These are phyloP conservation scores for Sitophilus oryzae DNA, from an alignment of 1,140 invertebrate genomes.

Conservation along the genomic window DNA sequence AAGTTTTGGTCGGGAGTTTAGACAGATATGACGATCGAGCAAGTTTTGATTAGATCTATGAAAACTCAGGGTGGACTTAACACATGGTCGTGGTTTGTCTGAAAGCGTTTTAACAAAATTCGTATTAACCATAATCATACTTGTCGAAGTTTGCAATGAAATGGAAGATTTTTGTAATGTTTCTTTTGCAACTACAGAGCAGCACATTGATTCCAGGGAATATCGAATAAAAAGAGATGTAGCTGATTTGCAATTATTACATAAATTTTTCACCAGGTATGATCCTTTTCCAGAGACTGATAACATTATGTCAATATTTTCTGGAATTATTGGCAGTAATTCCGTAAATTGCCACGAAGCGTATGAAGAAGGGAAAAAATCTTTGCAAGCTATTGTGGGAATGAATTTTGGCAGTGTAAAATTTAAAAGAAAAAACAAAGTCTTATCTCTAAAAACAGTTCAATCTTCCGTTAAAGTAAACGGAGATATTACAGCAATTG, in stretches of 20 bases:
- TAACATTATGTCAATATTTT: slow-evolving; percentile 11
- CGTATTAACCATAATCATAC: slow-evolving; percentile 11
- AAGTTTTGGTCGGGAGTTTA: too few relatives aligned
- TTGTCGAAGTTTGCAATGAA: slow-evolving; percentile 13
- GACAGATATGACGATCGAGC: too few relatives aligned
- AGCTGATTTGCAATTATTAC: slow-evolving; percentile 1
- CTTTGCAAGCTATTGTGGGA: background rate
- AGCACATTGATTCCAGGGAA: slow-evolving; percentile 12
- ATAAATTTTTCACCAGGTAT: slow-evolving; percentile 10
- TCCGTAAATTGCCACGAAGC: slow-evolving; percentile 3
- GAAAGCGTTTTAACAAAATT: slow-evolving; percentile 16
- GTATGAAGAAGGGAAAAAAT: slow-evolving; percentile 11
- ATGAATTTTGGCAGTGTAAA: background rate
- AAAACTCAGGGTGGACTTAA: too few relatives aligned
- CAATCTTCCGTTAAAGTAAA: slow-evolving; percentile 10
- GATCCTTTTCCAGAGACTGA: slow-evolving; percentile 12
- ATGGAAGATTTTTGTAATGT: slow-evolving; percentile 14
- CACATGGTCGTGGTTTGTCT: slow-evolving; percentile 2
- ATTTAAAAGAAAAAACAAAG: background rate
- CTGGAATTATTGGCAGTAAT: slow-evolving; percentile 11
- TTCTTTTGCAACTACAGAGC: slow-evolving; percentile 9
- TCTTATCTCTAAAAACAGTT: slow-evolving; percentile 6
- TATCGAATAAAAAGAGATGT: slow-evolving; percentile 10
- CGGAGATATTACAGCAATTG: background rate
- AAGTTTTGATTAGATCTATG: too few relatives aligned